These are phyloP conservation scores for Esox masquinongy DNA, from an alignment of 2,797 vertebrate genomes.

Conservation along the genomic window DNA sequence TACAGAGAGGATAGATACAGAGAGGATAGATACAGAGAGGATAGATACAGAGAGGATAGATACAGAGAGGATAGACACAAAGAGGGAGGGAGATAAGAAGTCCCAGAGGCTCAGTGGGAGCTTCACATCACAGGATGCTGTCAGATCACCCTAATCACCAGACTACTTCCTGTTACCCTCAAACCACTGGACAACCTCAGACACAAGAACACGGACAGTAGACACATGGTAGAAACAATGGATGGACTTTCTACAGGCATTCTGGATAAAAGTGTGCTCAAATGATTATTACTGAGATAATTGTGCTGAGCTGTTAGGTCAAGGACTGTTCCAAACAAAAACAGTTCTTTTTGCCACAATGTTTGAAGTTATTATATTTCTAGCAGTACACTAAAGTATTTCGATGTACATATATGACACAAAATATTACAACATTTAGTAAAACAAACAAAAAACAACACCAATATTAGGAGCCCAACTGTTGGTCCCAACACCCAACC, in stretches of 20 bases:
- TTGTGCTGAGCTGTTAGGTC: too few species aligned
- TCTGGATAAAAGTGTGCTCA: too few species aligned
- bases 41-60: neutral
- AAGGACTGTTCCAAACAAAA: too few species aligned
- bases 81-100: conserved; percentile 32
- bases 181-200: conserved; percentile 30
- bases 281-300: too few species aligned
- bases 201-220: neutral
- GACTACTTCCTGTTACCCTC: conserved; percentile 59
- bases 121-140: conserved; percentile 69
- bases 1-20: neutral
- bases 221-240: neutral
- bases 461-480: neutral
- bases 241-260: too few species aligned
- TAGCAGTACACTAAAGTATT: too few species aligned
- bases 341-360: too few species aligned
- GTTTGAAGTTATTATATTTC: too few species aligned
- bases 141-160: conserved; percentile 62
- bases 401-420: too few species aligned
- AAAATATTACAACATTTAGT: too few species aligned
- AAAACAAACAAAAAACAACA: neutral
- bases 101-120: conserved; percentile 65
- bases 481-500: neutral
- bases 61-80: too few species aligned
- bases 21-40: conserved; percentile 11